Percentiles rank a stretch among this genome's conserved stretches.
These are phyloP conservation scores for Hydrocynus forskahlii DNA, from an alignment of 2,797 vertebrate genomes.

Conservation along the genomic window DNA sequence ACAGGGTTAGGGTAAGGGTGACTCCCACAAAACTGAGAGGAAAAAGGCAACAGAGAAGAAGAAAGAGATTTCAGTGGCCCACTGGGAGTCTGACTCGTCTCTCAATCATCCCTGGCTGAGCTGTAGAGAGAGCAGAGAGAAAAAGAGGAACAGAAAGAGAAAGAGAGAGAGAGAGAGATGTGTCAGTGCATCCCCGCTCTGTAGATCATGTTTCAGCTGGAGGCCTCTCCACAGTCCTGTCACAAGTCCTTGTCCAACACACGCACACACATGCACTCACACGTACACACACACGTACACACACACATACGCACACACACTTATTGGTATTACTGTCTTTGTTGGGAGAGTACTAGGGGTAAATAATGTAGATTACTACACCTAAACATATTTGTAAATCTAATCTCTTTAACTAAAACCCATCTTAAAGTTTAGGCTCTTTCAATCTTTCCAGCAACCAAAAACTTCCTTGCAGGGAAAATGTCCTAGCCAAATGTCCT, in stretches of 20 bases:
- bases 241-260: conserved; percentile 50
- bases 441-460: not conserved
- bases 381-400: not conserved
- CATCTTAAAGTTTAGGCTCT: not conserved
- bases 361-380: not conserved
- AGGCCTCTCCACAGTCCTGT: conserved; percentile 50
- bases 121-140: conserved; percentile 46
- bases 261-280: conserved; percentile 4
- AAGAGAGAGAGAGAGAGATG: conserved; percentile 18
- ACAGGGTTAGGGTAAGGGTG: conserved; percentile 54
- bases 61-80: conserved; percentile 63
- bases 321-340: conserved; percentile 4
- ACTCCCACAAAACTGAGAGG: conserved; percentile 51
- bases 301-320: conserved; percentile 9
- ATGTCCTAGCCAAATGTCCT: not conserved
- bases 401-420: not conserved
- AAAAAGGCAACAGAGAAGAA: conserved; percentile 53
- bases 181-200: conserved; percentile 46
- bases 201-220: conserved; percentile 61
- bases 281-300: conserved; percentile 13
- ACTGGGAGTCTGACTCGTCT: conserved; percentile 60
- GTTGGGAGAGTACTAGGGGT: not conserved
- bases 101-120: conserved; percentile 57
- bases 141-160: conserved; percentile 8
- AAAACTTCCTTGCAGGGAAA: not conserved